phyloP scores from a whole-genome alignment of 1,140 invertebrate species.

The Aricia agestis region DNA sequence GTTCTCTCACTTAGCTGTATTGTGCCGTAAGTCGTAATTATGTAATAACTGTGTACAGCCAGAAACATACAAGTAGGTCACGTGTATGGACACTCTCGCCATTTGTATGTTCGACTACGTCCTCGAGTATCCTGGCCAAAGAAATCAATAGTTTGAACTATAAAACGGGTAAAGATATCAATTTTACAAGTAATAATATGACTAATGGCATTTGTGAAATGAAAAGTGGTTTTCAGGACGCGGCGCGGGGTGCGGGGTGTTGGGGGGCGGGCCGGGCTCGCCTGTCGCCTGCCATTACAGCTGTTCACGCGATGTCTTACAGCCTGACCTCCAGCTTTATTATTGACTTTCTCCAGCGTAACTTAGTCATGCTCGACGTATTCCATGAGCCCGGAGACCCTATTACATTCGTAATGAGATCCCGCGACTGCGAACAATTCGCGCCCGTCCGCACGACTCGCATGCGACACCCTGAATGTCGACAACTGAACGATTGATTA shows the following conservation, averaged over 20 bases:
- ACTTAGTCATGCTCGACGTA: slow-evolving; percentile 15
- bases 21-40: too few species aligned
- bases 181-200: background rate
- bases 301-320: slow-evolving; percentile 55
- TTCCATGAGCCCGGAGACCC: background rate
- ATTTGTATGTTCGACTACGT: too few species aligned
- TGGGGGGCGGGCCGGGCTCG: slow-evolving; percentile 11
- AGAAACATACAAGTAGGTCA: too few species aligned
- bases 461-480: background rate
- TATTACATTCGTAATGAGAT: background rate
- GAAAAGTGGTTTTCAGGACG: slow-evolving; percentile 8
- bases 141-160: too few species aligned
- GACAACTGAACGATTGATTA: background rate
- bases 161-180: too few species aligned
- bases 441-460: background rate
- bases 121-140: too few species aligned
- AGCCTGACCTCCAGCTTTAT: slow-evolving; percentile 52
- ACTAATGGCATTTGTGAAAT: slow-evolving; percentile 13
- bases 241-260: slow-evolving; percentile 25
- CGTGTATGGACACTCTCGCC: too few species aligned
- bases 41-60: too few species aligned
- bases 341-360: slow-evolving; percentile 53
- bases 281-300: slow-evolving; percentile 45
- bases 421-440: background rate
- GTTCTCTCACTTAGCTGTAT: too few species aligned